These are phyloP conservation scores for Rhyacophila brunnea DNA, from an alignment of 1,140 invertebrate genomes.

Conservation along the genomic window DNA sequence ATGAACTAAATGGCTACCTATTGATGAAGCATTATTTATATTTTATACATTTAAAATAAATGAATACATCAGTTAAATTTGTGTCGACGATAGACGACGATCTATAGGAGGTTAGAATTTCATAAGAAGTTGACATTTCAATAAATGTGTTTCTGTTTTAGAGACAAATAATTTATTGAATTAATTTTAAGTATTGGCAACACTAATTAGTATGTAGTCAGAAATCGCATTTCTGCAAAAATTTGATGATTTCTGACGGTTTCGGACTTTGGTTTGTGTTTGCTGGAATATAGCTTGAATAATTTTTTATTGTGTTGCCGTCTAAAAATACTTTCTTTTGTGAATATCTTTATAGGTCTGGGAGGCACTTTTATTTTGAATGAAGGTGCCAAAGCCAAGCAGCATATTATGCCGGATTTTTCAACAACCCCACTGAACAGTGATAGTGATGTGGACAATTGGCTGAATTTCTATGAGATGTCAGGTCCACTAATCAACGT, in stretches of 20 bases:
- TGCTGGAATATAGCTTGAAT: background rate
- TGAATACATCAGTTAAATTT: too few relatives aligned
- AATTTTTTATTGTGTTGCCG: too few relatives aligned
- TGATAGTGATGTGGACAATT: conserved; percentile 75
- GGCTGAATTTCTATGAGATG: conserved; percentile 92
- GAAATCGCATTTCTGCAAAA: background rate
- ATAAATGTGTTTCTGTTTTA: background rate
- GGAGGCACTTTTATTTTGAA: conserved; percentile 86
- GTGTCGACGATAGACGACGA: too few relatives aligned
- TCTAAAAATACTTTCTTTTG: too few relatives aligned
- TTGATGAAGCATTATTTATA: too few relatives aligned
- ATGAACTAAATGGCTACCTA: too few relatives aligned
- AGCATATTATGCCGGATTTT: conserved; percentile 95
- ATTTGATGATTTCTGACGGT: background rate
- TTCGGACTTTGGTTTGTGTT: background rate
- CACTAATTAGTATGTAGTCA: too few relatives aligned
- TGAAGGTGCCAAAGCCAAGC: conserved; percentile 78
- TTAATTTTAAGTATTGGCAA: too few relatives aligned
- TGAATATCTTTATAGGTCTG: conserved; percentile 58
- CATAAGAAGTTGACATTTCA: too few relatives aligned
- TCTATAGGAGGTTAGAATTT: too few relatives aligned
- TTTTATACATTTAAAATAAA: too few relatives aligned
- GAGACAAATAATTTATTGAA: background rate
- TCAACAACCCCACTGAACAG: conserved; percentile 68
- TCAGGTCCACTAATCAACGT: conserved; percentile 81